Conservation (phyloP, 2,888 invertebrate genomes). For the Philhelius pedissequus region DNA sequence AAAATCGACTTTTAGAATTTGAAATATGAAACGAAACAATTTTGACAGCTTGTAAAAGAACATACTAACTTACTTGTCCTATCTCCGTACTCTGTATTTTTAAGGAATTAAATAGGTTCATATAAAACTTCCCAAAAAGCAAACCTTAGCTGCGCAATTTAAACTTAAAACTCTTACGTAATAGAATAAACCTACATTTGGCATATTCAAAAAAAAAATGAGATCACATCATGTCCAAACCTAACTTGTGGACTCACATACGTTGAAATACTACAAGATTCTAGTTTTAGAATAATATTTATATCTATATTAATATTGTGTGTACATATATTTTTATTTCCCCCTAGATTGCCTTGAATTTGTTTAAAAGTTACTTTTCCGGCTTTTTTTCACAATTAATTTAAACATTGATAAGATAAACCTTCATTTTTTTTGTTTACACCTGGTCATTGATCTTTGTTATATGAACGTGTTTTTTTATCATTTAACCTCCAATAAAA, state of each 20-base stretch:
- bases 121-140: too few relatives aligned
- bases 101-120: too few relatives aligned
- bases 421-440: slow-evolving; percentile 5
- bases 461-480: not conserved
- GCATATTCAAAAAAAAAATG: too few relatives aligned
- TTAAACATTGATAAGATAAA: slow-evolving; percentile 3
- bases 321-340: not conserved
- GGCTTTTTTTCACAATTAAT: slow-evolving; percentile 1
- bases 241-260: not conserved
- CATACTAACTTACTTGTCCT: too few relatives aligned
- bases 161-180: too few relatives aligned
- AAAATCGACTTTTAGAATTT: too few relatives aligned
- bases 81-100: too few relatives aligned
- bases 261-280: too few relatives aligned
- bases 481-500: slow-evolving; percentile 8
- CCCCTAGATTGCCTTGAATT: not conserved
- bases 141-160: too few relatives aligned
- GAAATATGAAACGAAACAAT: too few relatives aligned
- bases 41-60: too few relatives aligned
- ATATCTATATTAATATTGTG: not conserved
- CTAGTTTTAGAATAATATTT: not conserved
- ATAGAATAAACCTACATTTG: too few relatives aligned
- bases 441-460: not conserved
- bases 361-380: not conserved
- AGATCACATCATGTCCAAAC: not conserved